Percentiles rank a stretch among this genome's conserved stretches.
phyloP scores from a whole-genome alignment of 2,797 vertebrate species.

The Sorex maritimensis region DNA sequence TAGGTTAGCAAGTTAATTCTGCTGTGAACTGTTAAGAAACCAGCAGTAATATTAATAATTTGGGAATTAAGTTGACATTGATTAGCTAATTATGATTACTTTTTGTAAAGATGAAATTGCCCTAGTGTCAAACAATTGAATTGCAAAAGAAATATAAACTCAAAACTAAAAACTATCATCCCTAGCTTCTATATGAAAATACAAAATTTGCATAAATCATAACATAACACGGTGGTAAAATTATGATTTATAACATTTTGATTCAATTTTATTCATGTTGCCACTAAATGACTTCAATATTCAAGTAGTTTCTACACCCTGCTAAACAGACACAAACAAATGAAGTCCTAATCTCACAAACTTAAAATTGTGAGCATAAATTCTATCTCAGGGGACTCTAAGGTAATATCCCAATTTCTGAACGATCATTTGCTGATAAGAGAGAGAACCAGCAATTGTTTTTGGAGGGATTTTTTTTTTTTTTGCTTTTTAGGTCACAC shows the following conservation, averaged over 20 bases:
- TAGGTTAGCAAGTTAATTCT: constrained; percentile 37
- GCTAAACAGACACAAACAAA: background rate
- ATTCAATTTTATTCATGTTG: constrained; percentile 64
- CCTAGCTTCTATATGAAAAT: background rate
- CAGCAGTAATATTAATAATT: constrained; percentile 53
- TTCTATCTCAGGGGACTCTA: background rate
- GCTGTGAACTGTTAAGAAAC: constrained; percentile 29
- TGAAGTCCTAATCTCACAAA: background rate
- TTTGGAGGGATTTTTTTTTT: background rate
- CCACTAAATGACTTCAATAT: constrained; percentile 19
- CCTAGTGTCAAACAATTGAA: constrained; percentile 52
- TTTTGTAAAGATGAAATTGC: background rate
- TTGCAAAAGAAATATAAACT: constrained; percentile 10
- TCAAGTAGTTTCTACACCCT: constrained; percentile 18
- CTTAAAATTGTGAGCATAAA: background rate
- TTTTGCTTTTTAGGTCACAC: too few relatives aligned
- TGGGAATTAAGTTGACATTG: constrained; percentile 42
- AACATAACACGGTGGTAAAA: background rate
- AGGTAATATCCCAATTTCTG: background rate
- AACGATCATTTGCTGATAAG: background rate
- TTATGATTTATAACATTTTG: constrained; percentile 51
- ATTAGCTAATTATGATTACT: constrained; percentile 56
- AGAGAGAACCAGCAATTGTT: background rate
- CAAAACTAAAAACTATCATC: constrained; percentile 44
- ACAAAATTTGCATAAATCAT: constrained; percentile 40